These are phyloP conservation scores for Pseudomugil tenellus DNA, from an alignment of 2,797 vertebrate genomes.

Conservation along the genomic window DNA sequence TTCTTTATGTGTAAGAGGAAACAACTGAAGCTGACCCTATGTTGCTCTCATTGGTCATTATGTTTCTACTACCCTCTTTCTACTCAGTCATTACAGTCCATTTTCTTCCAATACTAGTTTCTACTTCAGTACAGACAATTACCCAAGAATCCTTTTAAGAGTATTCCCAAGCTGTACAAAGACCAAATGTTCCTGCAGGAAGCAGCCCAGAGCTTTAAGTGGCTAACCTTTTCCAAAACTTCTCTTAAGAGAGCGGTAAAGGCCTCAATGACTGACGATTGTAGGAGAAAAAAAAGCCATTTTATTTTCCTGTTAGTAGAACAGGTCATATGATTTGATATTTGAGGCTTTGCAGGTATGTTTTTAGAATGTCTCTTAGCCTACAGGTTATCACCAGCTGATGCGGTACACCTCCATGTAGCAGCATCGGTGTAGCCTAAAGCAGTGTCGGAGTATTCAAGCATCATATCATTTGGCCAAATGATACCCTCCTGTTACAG, in stretches of 20 bases:
- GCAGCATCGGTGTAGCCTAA: background rate
- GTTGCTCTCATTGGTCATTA: conserved; percentile 49
- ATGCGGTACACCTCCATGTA: background rate
- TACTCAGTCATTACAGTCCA: conserved; percentile 64
- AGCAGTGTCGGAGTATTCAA: conserved; percentile 42
- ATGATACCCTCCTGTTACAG: conserved; percentile 49
- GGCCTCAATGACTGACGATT: conserved; percentile 49
- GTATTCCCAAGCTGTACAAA: conserved; percentile 59
- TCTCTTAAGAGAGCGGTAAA: conserved; percentile 36
- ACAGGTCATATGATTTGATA: conserved; percentile 21
- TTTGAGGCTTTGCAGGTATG: background rate
- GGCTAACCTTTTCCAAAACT: conserved; percentile 57
- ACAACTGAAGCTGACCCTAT: conserved; percentile 37
- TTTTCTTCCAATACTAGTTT: conserved; percentile 66
- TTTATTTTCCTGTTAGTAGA: conserved; percentile 52
- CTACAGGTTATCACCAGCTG: conserved; percentile 18
- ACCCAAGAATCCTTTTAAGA: conserved; percentile 76
- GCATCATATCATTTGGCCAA: conserved; percentile 41
- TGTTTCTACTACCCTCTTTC: conserved; percentile 47
- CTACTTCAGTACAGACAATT: conserved; percentile 68
- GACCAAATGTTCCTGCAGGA: conserved; percentile 57
- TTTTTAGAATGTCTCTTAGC: conserved; percentile 16
- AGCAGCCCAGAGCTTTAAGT: conserved; percentile 49
- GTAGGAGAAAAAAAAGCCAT: conserved; percentile 23
- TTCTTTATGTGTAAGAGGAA: conserved; percentile 3